A percentile compares a stretch with the other conserved stretches of the same genome.
These are phyloP conservation scores for Spilosoma lubricipeda DNA, from an alignment of 2,888 invertebrate genomes.

Conservation along the genomic window DNA sequence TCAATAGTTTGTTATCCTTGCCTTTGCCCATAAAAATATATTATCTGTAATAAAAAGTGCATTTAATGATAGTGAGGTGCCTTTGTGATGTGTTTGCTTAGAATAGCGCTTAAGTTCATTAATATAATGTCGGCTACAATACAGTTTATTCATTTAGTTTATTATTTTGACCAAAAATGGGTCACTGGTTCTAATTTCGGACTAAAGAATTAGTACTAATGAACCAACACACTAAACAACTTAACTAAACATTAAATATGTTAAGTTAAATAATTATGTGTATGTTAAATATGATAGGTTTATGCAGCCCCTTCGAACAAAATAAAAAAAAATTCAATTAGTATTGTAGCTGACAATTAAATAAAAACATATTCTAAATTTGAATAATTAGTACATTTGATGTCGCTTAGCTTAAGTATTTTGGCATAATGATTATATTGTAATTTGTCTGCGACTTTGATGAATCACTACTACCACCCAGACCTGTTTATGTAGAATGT, in stretches of 20 bases:
- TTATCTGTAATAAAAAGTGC: conserved; percentile 42
- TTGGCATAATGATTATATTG: background rate
- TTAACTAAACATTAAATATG: too few species aligned
- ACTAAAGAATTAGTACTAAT: too few species aligned
- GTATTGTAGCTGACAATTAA: conserved; percentile 26
- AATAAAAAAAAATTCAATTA: too few species aligned
- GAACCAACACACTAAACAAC: too few species aligned
- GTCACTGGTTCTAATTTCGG: too few species aligned
- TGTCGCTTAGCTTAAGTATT: conserved; percentile 31
- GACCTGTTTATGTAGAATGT: background rate
- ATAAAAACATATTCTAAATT: conserved; percentile 36
- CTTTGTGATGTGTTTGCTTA: conserved; percentile 46
- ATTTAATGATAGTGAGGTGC: conserved; percentile 48
- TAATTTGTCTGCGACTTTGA: background rate
- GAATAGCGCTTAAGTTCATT: conserved; percentile 25
- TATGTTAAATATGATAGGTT: too few species aligned
- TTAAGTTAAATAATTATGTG: too few species aligned
- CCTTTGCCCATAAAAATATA: conserved; percentile 20
- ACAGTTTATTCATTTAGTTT: background rate
- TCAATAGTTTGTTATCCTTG: background rate
- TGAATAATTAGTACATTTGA: conserved; percentile 28
- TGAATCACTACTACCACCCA: background rate
- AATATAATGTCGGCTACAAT: conserved; percentile 29
- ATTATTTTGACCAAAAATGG: background rate
- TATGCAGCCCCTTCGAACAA: background rate